A percentile compares a stretch with the other conserved stretches of the same genome.
These are phyloP conservation scores for Drosophila navojoa DNA, from an alignment of 1,140 invertebrate species.

Conservation along the genomic window DNA sequence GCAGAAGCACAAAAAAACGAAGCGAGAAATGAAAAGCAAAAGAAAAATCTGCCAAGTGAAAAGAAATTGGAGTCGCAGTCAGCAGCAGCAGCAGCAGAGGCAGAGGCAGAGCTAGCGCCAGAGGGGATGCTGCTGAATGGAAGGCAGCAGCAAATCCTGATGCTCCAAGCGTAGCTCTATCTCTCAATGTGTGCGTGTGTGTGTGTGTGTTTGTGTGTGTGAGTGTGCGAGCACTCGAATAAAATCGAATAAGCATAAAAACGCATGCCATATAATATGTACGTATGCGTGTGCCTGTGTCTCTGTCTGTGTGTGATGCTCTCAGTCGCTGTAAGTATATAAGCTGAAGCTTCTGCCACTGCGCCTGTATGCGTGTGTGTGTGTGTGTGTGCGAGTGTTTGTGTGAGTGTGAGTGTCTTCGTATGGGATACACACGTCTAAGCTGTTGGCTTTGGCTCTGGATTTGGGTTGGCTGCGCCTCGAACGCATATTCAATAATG, in stretches of 20 bases:
- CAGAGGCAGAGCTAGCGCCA: not conserved
- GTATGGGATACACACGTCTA: conserved; percentile 63
- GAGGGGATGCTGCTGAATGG: conserved; percentile 24
- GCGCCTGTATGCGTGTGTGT: not conserved
- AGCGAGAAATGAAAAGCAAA: conserved; percentile 69
- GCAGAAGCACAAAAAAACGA: conserved; percentile 43
- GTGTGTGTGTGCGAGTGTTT: conserved; percentile 20
- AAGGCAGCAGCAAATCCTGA: conserved; percentile 72
- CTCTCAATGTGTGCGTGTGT: conserved; percentile 36
- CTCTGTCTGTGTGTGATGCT: conserved; percentile 24
- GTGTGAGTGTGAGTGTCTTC: conserved; percentile 38
- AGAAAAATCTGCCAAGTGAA: conserved; percentile 81
- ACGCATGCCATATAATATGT: conserved; percentile 65
- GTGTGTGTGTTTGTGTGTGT: conserved; percentile 26
- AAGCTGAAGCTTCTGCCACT: conserved; percentile 44
- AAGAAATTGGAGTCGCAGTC: conserved; percentile 73
- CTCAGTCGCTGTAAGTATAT: conserved; percentile 48
- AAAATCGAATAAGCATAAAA: conserved; percentile 82
- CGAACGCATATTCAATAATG: conserved; percentile 82
- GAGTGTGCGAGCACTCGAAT: conserved; percentile 67
- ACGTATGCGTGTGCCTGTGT: conserved; percentile 9
- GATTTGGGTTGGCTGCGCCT: conserved; percentile 62
- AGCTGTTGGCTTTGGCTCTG: conserved; percentile 45
- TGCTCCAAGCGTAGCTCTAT: conserved; percentile 57
- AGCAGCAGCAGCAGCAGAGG: conserved; percentile 12